These are phyloP conservation scores for Notothenia rossii DNA, from an alignment of 2,113 vertebrate species.

Conservation along the genomic window DNA sequence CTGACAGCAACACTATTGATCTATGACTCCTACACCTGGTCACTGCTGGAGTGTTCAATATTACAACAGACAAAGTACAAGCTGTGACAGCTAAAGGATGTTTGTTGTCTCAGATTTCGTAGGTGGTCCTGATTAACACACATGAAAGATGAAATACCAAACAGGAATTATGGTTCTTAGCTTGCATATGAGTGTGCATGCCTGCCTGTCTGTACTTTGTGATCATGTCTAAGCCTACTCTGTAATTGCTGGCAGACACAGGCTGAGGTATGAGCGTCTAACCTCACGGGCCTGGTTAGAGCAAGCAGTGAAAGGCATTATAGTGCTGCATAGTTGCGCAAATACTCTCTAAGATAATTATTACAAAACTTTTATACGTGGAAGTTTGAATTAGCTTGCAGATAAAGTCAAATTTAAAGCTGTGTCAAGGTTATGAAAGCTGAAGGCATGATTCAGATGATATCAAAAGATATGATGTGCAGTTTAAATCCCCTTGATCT, in stretches of 20 bases:
- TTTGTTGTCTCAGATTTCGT: slow-evolving; percentile 39
- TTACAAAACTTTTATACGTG: background rate
- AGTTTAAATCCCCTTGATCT: slow-evolving; percentile 43
- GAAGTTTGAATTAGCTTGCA: slow-evolving; percentile 8
- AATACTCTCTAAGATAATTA: background rate
- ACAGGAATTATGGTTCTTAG: slow-evolving; percentile 23
- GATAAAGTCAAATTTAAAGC: slow-evolving; percentile 15
- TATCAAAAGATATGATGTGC: slow-evolving; percentile 13
- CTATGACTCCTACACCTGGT: slow-evolving; percentile 3
- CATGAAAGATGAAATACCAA: slow-evolving; percentile 35
- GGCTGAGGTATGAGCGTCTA: slow-evolving; percentile 29
- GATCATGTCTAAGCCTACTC: slow-evolving; percentile 45
- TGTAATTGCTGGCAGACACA: slow-evolving; percentile 33
- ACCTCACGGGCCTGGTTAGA: slow-evolving; percentile 7
- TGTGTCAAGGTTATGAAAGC: slow-evolving; percentile 13
- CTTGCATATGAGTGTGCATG: slow-evolving; percentile 7
- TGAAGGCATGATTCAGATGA: slow-evolving; percentile 12
- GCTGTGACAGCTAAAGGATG: slow-evolving; percentile 13
- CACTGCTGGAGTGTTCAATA: slow-evolving; percentile 26
- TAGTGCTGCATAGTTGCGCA: too few relatives aligned
- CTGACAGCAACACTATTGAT: slow-evolving; percentile 11
- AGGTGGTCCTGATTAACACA: slow-evolving; percentile 54
- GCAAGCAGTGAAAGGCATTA: background rate
- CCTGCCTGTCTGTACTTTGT: slow-evolving; percentile 47
- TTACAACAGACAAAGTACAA: slow-evolving; percentile 34